Conservation (phyloP, 92 coral and sea anemone genomes). For the Actinernus sp. region DNA sequence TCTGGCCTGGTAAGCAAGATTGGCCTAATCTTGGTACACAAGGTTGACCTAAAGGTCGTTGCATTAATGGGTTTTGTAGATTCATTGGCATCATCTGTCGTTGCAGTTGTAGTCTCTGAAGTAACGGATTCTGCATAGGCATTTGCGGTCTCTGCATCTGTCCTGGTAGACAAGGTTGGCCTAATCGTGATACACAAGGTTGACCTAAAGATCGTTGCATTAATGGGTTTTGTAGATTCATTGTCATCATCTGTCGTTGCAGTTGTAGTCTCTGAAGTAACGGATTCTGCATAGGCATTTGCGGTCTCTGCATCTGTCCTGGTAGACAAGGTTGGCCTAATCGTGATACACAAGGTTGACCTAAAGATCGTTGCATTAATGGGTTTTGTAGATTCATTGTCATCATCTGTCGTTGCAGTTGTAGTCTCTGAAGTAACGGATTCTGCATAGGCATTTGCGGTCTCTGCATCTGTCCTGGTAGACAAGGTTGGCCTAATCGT, state of each 20-base stretch:
- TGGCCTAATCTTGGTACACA: slow-evolving; percentile 13
- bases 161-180: neutral
- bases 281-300: neutral
- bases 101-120: too few species aligned
- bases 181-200: neutral
- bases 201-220: slow-evolving; percentile 4
- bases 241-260: too few species aligned
- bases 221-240: neutral
- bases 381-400: too few species aligned
- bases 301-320: slow-evolving; percentile 11
- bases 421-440: neutral
- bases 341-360: too few species aligned
- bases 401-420: too few species aligned
- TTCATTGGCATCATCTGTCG: slow-evolving; percentile 12
- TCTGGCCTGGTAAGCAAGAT: slow-evolving; percentile 30
- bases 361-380: too few species aligned
- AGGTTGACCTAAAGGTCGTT: slow-evolving; percentile 7
- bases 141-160: slow-evolving; percentile 12
- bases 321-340: too few species aligned
- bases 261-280: slow-evolving; percentile 18
- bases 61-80: slow-evolving; percentile 14
- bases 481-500: neutral
- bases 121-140: too few species aligned
- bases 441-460: slow-evolving; percentile 5
- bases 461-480: neutral